Percentiles rank a stretch among this genome's conserved stretches.
Conservation (phyloP, 2,888 invertebrate genomes). For the Agriopis aurantiaria region DNA sequence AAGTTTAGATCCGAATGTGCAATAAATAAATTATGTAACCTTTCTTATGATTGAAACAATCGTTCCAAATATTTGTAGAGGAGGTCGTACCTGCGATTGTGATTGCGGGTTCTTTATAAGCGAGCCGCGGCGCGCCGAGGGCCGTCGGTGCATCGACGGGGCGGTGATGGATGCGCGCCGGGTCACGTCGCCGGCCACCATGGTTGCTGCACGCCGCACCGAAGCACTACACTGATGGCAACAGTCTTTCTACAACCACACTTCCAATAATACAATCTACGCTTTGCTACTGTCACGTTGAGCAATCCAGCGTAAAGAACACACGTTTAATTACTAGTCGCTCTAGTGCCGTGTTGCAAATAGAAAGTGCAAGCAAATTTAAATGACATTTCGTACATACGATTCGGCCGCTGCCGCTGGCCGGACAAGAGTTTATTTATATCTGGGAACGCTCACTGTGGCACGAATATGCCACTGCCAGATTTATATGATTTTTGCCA, state of each 20-base stretch:
- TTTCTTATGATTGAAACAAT: conserved; percentile 18
- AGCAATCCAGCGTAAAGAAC: background rate
- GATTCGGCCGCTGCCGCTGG: conserved; percentile 45
- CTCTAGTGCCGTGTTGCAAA: conserved; percentile 67
- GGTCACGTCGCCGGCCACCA: conserved; percentile 83
- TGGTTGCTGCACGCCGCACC: conserved; percentile 52
- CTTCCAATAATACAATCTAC: conserved; percentile 11
- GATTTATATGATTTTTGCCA: conserved; percentile 69
- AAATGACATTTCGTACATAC: conserved; percentile 70
- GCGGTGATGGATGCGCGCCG: conserved; percentile 83
- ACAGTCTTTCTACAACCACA: conserved; percentile 30
- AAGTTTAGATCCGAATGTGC: conserved; percentile 26
- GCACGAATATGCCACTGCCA: conserved; percentile 67
- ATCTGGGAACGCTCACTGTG: conserved; percentile 63
- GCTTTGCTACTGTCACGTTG: conserved; percentile 27
- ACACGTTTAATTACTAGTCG: conserved; percentile 49
- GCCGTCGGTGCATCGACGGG: conserved; percentile 84
- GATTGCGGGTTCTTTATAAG: conserved; percentile 85
- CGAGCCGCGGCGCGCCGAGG: conserved; percentile 87
- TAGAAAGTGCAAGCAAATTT: conserved; percentile 77
- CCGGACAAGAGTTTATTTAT: conserved; percentile 69
- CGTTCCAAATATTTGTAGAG: conserved; percentile 21
- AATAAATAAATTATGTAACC: conserved; percentile 31
- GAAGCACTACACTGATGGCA: conserved; percentile 54
- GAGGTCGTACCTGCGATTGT: conserved; percentile 72